Conservation (phyloP, 2,113 vertebrate genomes). For the Phylloscopus whistleri region DNA sequence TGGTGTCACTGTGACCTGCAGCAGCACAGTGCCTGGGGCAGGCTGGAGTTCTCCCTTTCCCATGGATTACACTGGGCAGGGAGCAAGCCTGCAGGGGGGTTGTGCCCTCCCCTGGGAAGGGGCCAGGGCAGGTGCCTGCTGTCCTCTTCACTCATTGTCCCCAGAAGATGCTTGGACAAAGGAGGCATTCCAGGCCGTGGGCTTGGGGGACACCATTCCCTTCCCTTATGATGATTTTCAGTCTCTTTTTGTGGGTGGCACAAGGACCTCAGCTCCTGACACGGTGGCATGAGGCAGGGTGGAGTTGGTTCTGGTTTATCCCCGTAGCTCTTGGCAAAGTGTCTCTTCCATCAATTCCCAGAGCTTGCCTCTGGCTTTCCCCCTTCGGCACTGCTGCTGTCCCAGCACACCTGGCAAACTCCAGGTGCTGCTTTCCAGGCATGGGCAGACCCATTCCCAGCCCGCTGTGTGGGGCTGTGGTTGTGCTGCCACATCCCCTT, state of each 20-base stretch:
- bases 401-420: not conserved
- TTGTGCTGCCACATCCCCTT: not conserved
- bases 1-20: not conserved
- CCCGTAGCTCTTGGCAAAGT: not conserved
- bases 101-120: not conserved
- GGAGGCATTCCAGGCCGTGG: fast-evolving
- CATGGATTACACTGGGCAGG: not conserved
- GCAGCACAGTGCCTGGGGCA: fast-evolving
- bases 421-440: not conserved
- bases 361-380: not conserved
- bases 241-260: not conserved
- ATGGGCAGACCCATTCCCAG: not conserved
- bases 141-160: not conserved
- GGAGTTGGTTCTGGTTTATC: not conserved
- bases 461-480: not conserved
- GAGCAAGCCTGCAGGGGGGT: fast-evolving
- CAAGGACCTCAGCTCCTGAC: fast-evolving
- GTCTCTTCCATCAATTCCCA: not conserved
- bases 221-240: not conserved
- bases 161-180: not conserved
- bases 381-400: not conserved
- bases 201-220: not conserved
- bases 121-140: fast-evolving
- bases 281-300: fast-evolving
- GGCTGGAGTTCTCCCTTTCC: not conserved